Evolutionary conservation across 2,888 invertebrate genomes (phyloP).

Genomic region (Cryptocephalus primarius): DNA sequence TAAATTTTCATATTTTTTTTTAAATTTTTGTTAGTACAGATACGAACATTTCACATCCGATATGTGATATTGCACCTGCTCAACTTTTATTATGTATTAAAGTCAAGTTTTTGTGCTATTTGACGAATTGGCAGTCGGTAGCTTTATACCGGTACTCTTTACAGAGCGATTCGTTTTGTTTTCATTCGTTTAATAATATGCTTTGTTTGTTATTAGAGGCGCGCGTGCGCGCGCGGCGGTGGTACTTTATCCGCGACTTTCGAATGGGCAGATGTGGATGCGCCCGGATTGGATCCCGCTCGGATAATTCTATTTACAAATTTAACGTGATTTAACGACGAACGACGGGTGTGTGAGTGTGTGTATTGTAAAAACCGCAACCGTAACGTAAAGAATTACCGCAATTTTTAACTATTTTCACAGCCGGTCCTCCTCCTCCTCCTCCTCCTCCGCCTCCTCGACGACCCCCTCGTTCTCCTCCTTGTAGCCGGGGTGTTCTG

Average conservation of each 20-base stretch:
- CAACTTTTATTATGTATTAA: constrained; percentile 19
- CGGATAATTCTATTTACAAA: no score
- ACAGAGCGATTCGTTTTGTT: background rate
- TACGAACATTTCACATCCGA: constrained; percentile 28
- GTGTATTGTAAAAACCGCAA: constrained; percentile 5
- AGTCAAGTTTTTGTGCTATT: constrained; percentile 25
- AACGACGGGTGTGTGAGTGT: background rate
- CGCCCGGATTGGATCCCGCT: no score
- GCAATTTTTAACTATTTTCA: constrained; percentile 17
- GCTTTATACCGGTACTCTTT: background rate
- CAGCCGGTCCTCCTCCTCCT: constrained; percentile 58
- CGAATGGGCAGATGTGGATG: no score
- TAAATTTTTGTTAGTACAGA: constrained; percentile 4
- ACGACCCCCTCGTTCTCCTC: constrained; percentile 79
- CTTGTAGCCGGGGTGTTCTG: constrained; percentile 89
- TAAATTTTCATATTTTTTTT: no score
- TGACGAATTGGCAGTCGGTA: constrained; percentile 15
- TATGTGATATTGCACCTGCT: constrained; percentile 32
- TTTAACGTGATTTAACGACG: background rate
- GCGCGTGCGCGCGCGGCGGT: no score
- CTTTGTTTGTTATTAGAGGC: background rate
- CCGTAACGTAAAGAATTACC: constrained; percentile 4
- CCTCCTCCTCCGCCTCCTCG: constrained; percentile 76
- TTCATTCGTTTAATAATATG: background rate
- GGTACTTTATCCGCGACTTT: no score